phyloP scores from a whole-genome alignment of 2,113 vertebrate species.

The Benitochromis conjunctus region DNA sequence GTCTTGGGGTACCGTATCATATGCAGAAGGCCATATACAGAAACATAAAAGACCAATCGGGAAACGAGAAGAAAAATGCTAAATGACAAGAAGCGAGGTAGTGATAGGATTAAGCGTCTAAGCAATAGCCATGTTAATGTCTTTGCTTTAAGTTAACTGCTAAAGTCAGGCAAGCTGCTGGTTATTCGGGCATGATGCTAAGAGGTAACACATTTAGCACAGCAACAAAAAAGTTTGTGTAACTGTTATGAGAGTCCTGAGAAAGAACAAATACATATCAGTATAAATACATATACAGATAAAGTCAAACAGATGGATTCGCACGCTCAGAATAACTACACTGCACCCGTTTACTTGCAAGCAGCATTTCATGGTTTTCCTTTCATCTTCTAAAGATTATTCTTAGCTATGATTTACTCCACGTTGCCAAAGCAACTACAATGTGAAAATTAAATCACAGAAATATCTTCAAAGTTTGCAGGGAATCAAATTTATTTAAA shows the following conservation, averaged over 20 bases:
- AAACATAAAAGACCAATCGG: neutral
- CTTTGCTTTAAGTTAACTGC: neutral
- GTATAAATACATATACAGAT: neutral
- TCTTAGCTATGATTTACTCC: neutral
- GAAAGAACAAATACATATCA: neutral
- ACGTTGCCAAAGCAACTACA: neutral
- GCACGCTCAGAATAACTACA: neutral
- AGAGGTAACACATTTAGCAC: neutral
- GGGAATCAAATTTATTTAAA: neutral
- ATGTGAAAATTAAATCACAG: neutral
- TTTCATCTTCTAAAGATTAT: neutral
- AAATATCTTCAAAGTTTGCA: neutral
- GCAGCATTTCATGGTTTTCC: neutral
- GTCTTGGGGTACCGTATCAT: neutral
- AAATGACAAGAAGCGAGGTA: neutral
- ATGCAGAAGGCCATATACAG: neutral
- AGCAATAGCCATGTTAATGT: neutral
- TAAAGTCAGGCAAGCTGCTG: neutral
- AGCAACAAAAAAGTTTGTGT: neutral
- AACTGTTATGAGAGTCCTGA: neutral
- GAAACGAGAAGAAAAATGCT: neutral
- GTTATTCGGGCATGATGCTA: neutral
- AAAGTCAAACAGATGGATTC: too few relatives aligned
- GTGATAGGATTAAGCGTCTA: neutral
- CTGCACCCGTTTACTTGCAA: neutral